Evolutionary conservation across 2,888 invertebrate genomes (phyloP).

Genomic region (Patella ulyssiponensis): DNA sequence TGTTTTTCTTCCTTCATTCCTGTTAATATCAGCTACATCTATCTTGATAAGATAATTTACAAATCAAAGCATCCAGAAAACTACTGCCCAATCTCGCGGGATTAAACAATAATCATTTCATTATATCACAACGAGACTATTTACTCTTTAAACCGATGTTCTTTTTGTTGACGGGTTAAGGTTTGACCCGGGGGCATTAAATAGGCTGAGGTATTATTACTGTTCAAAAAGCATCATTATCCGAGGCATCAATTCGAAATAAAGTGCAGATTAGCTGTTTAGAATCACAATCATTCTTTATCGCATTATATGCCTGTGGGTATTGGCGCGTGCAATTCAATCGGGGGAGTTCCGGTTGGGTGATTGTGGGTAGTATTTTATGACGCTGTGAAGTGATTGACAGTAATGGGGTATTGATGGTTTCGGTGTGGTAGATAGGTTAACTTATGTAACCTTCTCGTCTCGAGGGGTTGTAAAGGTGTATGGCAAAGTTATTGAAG

Average conservation of each 20-base stretch:
- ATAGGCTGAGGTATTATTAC: not conserved
- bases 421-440: not conserved
- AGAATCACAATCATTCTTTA: constrained; percentile 4
- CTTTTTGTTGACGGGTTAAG: not conserved
- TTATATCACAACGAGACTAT: not conserved
- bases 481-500: constrained; percentile 1
- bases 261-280: constrained; percentile 2
- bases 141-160: constrained; percentile 7
- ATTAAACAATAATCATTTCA: not conserved
- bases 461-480: not conserved
- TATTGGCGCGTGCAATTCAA: constrained; percentile 12
- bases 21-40: no score
- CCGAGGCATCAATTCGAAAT: constrained; percentile 4
- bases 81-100: not conserved
- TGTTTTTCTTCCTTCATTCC: no score
- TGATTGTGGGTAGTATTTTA: constrained; percentile 4
- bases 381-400: constrained; percentile 5
- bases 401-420: not conserved
- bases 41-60: no score
- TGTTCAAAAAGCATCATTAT: constrained; percentile 10
- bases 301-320: not conserved
- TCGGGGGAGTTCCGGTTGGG: not conserved
- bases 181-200: not conserved
- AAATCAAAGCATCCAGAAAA: not conserved
- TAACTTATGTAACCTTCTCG: not conserved